Conservation (phyloP, 2,797 vertebrate species). For the Columba guinea region DNA sequence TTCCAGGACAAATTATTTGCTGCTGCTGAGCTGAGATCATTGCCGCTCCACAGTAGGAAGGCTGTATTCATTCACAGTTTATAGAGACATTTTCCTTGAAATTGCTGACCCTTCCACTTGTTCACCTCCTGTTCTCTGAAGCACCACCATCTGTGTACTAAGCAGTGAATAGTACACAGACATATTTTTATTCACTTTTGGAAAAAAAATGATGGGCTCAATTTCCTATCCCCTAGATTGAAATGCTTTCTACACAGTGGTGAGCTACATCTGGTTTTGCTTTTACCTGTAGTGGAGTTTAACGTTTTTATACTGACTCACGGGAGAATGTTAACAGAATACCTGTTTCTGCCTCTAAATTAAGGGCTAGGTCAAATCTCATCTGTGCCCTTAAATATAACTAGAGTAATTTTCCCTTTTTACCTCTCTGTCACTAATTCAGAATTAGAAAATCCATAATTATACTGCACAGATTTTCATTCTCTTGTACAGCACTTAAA, state of each 20-base stretch:
- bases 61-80: background rate
- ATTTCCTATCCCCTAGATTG: background rate
- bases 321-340: background rate
- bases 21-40: background rate
- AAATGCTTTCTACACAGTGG: background rate
- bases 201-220: background rate
- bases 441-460: background rate
- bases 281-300: background rate
- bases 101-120: background rate
- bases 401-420: background rate
- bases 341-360: background rate
- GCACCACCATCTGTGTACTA: background rate
- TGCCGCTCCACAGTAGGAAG: background rate
- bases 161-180: background rate
- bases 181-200: background rate
- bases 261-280: background rate
- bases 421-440: background rate
- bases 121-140: background rate
- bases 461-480: background rate
- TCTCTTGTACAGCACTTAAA: background rate
- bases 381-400: background rate
- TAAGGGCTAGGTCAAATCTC: background rate
- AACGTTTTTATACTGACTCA: background rate
- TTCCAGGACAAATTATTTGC: background rate
- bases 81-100: background rate